These are phyloP conservation scores for Stenodera caucasica DNA, from an alignment of 2,888 invertebrate species.

Conservation along the genomic window DNA sequence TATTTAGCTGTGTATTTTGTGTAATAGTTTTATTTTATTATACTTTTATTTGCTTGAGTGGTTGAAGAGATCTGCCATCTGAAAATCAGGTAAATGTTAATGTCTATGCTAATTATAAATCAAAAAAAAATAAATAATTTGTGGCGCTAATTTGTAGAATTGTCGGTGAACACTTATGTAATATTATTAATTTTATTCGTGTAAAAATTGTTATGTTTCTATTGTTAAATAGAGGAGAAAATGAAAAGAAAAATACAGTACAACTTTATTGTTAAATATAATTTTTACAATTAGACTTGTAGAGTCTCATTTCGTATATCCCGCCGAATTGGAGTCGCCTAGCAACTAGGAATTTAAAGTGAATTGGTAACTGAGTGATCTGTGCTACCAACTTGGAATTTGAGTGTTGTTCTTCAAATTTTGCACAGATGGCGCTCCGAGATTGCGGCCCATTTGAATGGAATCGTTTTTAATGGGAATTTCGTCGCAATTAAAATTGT, in stretches of 20 bases:
- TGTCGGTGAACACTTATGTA: neutral
- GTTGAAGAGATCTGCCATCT: neutral
- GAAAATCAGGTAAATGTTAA: constrained; percentile 2
- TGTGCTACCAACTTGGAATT: too few relatives aligned
- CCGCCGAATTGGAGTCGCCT: too few relatives aligned
- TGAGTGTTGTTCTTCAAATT: too few relatives aligned
- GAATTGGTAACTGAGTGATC: too few relatives aligned
- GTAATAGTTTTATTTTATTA: too few relatives aligned
- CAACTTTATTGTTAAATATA: constrained; percentile 30
- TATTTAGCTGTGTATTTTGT: neutral
- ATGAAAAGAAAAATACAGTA: constrained; percentile 21
- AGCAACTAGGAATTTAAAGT: too few relatives aligned
- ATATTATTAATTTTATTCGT: neutral
- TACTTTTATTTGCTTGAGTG: neutral
- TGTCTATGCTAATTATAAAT: neutral
- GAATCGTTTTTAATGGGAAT: too few relatives aligned
- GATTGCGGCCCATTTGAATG: too few relatives aligned
- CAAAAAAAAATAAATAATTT: neutral
- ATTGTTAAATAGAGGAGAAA: neutral
- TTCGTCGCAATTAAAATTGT: too few relatives aligned
- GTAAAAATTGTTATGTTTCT: constrained; percentile 8
- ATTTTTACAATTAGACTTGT: constrained; percentile 12
- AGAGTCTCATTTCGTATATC: neutral
- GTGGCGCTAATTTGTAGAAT: constrained; percentile 2
- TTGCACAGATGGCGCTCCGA: too few relatives aligned